Evolutionary conservation across 2,113 vertebrate species (phyloP), one percentile per base, ranked within the genome.

Genomic region (Caretta caretta): DNA sequence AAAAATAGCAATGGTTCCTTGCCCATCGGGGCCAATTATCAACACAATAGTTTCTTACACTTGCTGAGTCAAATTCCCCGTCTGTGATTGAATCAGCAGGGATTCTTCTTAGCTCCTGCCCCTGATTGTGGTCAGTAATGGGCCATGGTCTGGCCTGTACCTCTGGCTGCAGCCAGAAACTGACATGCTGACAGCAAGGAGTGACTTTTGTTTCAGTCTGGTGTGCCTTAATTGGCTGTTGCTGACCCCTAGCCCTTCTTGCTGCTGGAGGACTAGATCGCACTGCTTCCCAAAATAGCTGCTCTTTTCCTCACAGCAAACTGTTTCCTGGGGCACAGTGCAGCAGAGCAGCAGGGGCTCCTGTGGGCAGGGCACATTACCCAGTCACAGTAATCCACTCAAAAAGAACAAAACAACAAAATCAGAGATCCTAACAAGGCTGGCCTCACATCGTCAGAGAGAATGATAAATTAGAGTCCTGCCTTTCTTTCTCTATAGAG

Each of bases 341-440:
- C 62, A 69, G 35, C 62, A 69, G 16, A 19, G 16, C 62, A 69
- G 31, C 83, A 88, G 56, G 17, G 4, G 8, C 1, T 84, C 17
- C 86, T n/a, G 48, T 56, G 59, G 14, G 53, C 92, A 89, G 84
- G 19, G 20, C 90, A 92, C 57, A 12, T 78, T 0, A 56, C 17
- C 31, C 31, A 19, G 65, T n/a, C 35, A 69, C 35, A 69, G 16
- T 69, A n/a, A 69, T 17, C 35, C 35, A 69, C 65, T 69, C 35
- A 20, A 69, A 69, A 69, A n/a, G 16, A 69, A n/a, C 65, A 69
- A 69, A 69, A 87, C 38, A 85, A n/a, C 10, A 84, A 87, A 93
- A 89, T 62, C 2, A 0, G 1, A 42, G 5, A 57, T 3, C 12
- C 49, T 78, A 78, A 0, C 6, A 29, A 78, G 59, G 5, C 8